These are phyloP conservation scores for Condylostylus longicornis DNA, from an alignment of 1,140 invertebrate genomes.

Conservation along the genomic window DNA sequence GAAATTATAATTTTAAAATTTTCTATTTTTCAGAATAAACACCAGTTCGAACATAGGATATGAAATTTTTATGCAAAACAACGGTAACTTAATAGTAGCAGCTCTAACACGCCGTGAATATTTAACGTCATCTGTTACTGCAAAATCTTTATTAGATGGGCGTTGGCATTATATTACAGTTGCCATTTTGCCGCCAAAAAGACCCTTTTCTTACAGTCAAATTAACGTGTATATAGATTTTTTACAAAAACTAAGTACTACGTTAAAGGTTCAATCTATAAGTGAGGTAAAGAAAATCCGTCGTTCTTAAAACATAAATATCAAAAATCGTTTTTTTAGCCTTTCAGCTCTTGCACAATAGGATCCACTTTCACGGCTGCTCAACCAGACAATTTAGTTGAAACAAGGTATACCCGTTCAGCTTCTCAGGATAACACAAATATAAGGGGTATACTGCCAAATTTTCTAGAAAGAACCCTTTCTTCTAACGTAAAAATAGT, in stretches of 20 bases:
- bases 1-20: not conserved
- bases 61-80: conserved; percentile 43
- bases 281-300: conserved; percentile 34
- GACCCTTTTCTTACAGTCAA: conserved; percentile 47
- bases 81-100: conserved; percentile 39
- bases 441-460: conserved; percentile 27
- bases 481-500: conserved; percentile 23
- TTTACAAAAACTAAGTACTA: conserved; percentile 35
- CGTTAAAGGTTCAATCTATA: conserved; percentile 42
- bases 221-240: conserved; percentile 47
- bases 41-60: conserved; percentile 39
- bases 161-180: conserved; percentile 46
- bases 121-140: conserved; percentile 36
- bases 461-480: conserved; percentile 26
- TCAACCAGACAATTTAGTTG: too few species aligned
- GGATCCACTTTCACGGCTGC: conserved; percentile 26
- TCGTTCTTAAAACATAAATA: conserved; percentile 1
- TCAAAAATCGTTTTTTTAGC: conserved; percentile 20
- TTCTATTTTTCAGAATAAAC: conserved; percentile 33
- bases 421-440: conserved; percentile 19
- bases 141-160: conserved; percentile 37
- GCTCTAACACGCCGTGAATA: conserved; percentile 43
- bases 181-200: conserved; percentile 38
- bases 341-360: conserved; percentile 36
- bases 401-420: too few species aligned